Base-by-base conservation (phyloP, 2,888 invertebrate species). In the Osmoderma eremita region DNA sequence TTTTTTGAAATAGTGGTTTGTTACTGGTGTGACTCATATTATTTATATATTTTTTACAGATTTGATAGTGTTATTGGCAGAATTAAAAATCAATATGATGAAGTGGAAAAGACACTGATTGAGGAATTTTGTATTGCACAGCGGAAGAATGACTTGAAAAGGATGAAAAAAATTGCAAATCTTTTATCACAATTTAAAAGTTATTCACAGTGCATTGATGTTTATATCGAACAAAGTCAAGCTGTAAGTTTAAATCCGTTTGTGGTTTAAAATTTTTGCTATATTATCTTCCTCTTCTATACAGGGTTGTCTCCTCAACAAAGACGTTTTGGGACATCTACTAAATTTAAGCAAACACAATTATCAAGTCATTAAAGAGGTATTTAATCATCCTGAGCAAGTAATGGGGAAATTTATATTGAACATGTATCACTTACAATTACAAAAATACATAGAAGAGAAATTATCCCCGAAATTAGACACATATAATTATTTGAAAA, bases 351-450 rank as follows among this genome's bases (percentile, higher is more conserved):
- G 97, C 82, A 91, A 91, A 75, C 91, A 91, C 78, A 96, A 94
- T 83, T 88, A 94, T 81, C 87, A 90, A 75, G 87, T 92, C 70
- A 93, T 95, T 70, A 90, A 90, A 78, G 91, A 92, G 78, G 97
- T 99, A 1, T 99, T 99, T 80, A 91, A 91, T 4, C 96, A 95
- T 82, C 96, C 97, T 0, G 95, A 97, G 73, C 94, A 95, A 84
- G 97, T 99, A 6, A 97, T 98, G 95, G 93, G 95, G 67, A 98
- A 98, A 84, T 96, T 98, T 82, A 94, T 99, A 50, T 86, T 98
- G 15, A 97, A 97, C 80, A 93, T 99, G 69, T 99, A 96, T 82
- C 94, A 95, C 75, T 85, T 95, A 5, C 94, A 95, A 81, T 85
- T 95, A 45, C 91, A 93, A 84, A 94, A 94, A 78, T 92, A 93